phyloP scores from a whole-genome alignment of 2,888 invertebrate species.

The Philaethria dido region DNA sequence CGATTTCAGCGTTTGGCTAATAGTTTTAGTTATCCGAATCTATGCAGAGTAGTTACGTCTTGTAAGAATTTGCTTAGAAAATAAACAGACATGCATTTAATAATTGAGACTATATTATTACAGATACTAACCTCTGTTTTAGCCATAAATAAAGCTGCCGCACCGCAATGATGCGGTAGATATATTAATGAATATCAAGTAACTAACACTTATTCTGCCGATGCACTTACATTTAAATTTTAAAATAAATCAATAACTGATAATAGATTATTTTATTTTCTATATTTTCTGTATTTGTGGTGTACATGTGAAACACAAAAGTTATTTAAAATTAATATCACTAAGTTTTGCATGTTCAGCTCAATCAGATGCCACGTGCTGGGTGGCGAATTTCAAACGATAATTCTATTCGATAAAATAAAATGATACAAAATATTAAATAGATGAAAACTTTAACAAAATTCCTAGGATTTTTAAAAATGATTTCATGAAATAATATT shows the following conservation, averaged over 20 bases:
- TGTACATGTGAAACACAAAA: no score
- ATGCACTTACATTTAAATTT: slow-evolving; percentile 5
- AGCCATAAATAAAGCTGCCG: slow-evolving; percentile 8
- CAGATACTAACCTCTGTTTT: slow-evolving; percentile 20
- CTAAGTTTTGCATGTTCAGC: no score
- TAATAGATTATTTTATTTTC: neutral
- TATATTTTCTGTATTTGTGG: neutral
- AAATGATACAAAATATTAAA: no score
- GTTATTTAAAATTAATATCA: no score
- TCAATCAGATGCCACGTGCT: no score
- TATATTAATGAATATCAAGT: slow-evolving; percentile 28
- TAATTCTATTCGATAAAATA: no score
- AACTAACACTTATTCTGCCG: slow-evolving; percentile 15
- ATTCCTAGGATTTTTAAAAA: no score
- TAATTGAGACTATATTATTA: slow-evolving; percentile 12
- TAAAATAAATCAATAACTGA: neutral
- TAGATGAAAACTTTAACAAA: no score
- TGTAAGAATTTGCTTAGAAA: slow-evolving; percentile 17
- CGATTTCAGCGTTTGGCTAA: neutral
- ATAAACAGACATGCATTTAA: slow-evolving; percentile 26
- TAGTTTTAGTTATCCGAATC: neutral
- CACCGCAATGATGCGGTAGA: slow-evolving; percentile 20
- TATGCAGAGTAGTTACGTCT: neutral
- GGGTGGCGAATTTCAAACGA: no score
- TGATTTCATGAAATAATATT: no score